Evolutionary conservation across 35 echinoderm and acorn worm species (phyloP).

Genomic region (Hemicentrotus pulcherrimus): DNA sequence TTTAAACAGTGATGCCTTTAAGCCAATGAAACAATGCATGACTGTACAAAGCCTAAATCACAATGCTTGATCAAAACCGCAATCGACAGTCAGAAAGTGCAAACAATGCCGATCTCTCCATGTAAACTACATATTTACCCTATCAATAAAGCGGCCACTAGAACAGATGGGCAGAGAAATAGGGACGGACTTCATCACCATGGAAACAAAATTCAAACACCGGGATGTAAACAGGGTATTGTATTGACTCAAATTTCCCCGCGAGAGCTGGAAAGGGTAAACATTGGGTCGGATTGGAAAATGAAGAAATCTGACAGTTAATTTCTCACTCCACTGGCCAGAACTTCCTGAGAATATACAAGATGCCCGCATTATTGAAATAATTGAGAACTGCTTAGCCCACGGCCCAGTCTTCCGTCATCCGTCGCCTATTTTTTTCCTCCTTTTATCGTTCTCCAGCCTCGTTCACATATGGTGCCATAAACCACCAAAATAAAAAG

Average conservation of each 20-base stretch:
- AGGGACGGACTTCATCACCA: neutral
- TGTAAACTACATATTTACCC: slow-evolving; percentile 5
- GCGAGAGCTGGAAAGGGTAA: neutral
- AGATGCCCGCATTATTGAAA: neutral
- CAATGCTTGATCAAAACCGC: neutral
- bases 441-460: neutral
- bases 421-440: neutral
- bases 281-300: neutral
- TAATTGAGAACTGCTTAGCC: slow-evolving; percentile 1
- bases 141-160: neutral
- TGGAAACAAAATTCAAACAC: slow-evolving; percentile 2
- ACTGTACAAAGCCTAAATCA: neutral
- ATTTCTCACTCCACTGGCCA: slow-evolving; percentile 35
- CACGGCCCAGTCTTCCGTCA: neutral
- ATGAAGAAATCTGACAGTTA: slow-evolving; percentile 40
- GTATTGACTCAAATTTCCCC: slow-evolving; percentile 1
- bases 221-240: neutral
- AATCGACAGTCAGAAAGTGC: neutral
- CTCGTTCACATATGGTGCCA: too few relatives aligned
- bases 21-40: neutral
- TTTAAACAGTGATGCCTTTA: neutral
- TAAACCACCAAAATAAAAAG: too few relatives aligned
- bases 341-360: neutral
- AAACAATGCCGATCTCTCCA: neutral
- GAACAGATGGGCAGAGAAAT: neutral